Evolutionary conservation across 2,113 vertebrate genomes (phyloP).

Genomic region (Gymnobelideus leadbeateri): DNA sequence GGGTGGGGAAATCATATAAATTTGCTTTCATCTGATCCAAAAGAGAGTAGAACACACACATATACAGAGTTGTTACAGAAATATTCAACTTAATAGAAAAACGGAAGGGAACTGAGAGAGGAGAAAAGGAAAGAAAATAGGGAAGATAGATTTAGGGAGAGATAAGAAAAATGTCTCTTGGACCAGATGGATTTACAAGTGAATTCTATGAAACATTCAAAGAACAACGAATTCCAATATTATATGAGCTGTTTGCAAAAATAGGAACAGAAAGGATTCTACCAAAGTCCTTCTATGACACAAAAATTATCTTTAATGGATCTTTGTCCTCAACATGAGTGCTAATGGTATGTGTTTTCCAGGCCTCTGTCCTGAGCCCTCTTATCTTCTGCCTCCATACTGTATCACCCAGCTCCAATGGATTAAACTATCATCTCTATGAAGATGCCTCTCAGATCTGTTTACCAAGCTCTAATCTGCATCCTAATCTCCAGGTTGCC

Average conservation of each 20-base stretch:
- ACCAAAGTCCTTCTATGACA: not conserved
- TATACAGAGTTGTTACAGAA: not conserved
- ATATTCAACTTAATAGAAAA: not conserved
- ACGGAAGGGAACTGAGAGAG: not conserved
- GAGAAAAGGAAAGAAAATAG: not conserved
- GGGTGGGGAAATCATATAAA: not conserved
- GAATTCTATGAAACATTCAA: conserved; percentile 1
- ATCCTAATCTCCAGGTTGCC: not conserved
- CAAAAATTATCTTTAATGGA: not conserved
- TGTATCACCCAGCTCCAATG: not conserved
- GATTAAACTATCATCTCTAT: not conserved
- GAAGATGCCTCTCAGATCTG: not conserved
- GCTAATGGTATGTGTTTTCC: not conserved
- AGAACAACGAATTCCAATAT: not conserved
- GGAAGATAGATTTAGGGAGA: not conserved
- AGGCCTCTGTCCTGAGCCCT: not conserved
- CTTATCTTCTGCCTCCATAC: not conserved
- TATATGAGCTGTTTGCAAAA: not conserved
- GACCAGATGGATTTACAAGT: not conserved
- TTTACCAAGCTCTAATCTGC: not conserved
- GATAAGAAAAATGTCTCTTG: not conserved
- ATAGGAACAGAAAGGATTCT: not conserved
- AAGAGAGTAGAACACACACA: not conserved
- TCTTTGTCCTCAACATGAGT: not conserved
- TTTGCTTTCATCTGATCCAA: not conserved